Percentiles rank a stretch among this genome's conserved stretches.
Conservation (phyloP, 2,797 vertebrate genomes). For the Ctenopoma multispine region DNA sequence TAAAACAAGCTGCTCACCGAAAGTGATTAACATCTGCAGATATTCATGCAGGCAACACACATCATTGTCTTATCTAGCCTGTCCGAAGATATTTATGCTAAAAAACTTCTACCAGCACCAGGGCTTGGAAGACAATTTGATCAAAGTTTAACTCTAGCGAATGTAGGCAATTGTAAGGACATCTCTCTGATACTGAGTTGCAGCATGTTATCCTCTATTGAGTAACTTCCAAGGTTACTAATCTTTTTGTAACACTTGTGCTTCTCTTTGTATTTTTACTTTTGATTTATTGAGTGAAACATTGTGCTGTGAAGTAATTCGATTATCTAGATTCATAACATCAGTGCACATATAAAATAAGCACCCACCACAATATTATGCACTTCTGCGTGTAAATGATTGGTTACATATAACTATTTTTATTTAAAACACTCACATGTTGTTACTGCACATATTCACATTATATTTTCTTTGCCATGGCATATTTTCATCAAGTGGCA, state of each 20-base stretch:
- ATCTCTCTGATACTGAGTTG: slow-evolving; percentile 16
- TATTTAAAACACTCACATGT: background rate
- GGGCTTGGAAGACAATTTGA: slow-evolving; percentile 11
- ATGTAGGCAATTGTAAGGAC: slow-evolving; percentile 6
- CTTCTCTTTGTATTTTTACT: background rate
- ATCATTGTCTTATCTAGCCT: slow-evolving; percentile 42
- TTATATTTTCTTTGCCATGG: background rate
- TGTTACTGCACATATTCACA: background rate
- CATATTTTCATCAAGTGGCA: background rate
- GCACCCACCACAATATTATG: background rate
- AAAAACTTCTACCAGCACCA: slow-evolving; percentile 19
- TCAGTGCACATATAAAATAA: background rate
- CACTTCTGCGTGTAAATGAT: background rate
- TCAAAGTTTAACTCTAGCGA: slow-evolving; percentile 36
- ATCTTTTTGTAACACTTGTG: slow-evolving; percentile 2
- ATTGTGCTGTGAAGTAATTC: background rate
- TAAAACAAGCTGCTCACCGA: slow-evolving; percentile 52
- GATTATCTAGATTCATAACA: background rate
- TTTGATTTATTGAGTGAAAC: background rate
- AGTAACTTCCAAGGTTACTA: background rate
- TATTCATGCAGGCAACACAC: slow-evolving; percentile 46
- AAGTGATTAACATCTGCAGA: slow-evolving; percentile 61
- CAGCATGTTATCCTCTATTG: slow-evolving; percentile 3
- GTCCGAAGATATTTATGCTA: slow-evolving; percentile 49
- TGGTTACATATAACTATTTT: background rate